Percentiles rank a stretch among this genome's conserved stretches.
phyloP scores from a whole-genome alignment of 2,888 invertebrate genomes.

The Ophioninae sp. region DNA sequence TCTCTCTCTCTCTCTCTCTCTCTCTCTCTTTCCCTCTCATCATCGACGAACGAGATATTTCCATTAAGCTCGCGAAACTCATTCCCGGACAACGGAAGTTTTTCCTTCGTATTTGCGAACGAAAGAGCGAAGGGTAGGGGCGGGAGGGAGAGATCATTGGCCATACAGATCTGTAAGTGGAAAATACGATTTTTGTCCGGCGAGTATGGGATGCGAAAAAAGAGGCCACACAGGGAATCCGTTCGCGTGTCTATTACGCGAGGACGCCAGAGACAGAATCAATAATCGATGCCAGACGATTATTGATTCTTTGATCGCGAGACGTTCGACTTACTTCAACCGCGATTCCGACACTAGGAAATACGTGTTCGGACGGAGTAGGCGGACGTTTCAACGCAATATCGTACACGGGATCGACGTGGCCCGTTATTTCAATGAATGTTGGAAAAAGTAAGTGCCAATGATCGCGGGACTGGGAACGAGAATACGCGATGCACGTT shows the following conservation, averaged over 20 bases:
- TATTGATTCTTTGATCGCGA: neutral
- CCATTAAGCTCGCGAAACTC: conserved; percentile 73
- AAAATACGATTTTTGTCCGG: conserved; percentile 35
- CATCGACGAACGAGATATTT: conserved; percentile 73
- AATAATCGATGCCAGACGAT: conserved; percentile 37
- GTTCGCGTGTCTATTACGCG: conserved; percentile 21
- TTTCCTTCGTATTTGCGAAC: conserved; percentile 41
- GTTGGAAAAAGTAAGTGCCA: conserved; percentile 48
- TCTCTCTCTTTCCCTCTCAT: conserved; percentile 42
- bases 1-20: conserved; percentile 20
- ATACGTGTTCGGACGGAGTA: neutral
- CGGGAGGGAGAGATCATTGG: conserved; percentile 59
- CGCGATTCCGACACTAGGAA: conserved; percentile 7
- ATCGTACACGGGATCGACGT: neutral
- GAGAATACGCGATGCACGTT: too few relatives aligned
- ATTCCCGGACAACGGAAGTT: conserved; percentile 45
- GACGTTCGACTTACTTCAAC: neutral
- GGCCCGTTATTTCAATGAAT: conserved; percentile 42
- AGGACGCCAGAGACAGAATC: conserved; percentile 6
- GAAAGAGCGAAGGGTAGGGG: conserved; percentile 38
- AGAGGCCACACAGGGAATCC: conserved; percentile 5
- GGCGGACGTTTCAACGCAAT: conserved; percentile 10
- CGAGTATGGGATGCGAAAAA: conserved; percentile 5
- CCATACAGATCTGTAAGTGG: conserved; percentile 22
- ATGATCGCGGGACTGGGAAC: conserved; percentile 30